Evolutionary conservation across 2,113 vertebrate species (phyloP), one percentile per base, ranked within the genome.

Genomic region (Dolichotis patagonum): DNA sequence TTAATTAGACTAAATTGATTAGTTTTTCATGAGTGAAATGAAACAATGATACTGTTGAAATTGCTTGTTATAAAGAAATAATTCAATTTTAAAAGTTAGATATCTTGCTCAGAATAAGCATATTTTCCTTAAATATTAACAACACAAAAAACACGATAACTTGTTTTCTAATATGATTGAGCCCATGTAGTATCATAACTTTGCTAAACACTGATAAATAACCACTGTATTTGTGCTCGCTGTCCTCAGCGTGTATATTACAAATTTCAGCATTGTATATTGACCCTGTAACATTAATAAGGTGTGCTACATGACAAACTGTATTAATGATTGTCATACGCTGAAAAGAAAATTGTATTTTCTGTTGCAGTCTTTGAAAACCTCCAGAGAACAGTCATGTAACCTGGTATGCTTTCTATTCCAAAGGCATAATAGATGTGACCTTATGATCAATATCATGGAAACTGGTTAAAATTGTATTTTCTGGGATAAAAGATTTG

Each of bases 221-320:
- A 77, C 90, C 14, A 28, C 17, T 81, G 0, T 78, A 78, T 96
- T 89, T 96, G 54, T 75, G 32, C 4, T 46, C 7, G 58, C 14
- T 95, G 65, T 89, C 67, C 5, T 43, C 22, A 71, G 32, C 83
- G 22, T 22, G 5, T 10, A 58, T 13, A 58, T 85, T 91, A 58
- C 77, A 96, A 95, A 91, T 95, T 84, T 30, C 43, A 86, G 78
- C n/a, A 78, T 88, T 38, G 30, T 54, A 49, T 73, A 83, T 85
- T 43, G 46, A 96, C 94, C 65, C n/a, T 62, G 46, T 94, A 52
- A 91, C 46, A 81, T 95, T 90, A 86, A 32, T 83, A 93, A 93
- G 58, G 69, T 90, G 13, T 94, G 43, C 73, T 83, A 54, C 14
- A 41, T 78, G 16, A 82, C 54, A 81, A 85, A 94, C 81, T 69